Evolutionary conservation across 2,797 vertebrate species (phyloP).

Genomic region (Oreochromis grahami): DNA sequence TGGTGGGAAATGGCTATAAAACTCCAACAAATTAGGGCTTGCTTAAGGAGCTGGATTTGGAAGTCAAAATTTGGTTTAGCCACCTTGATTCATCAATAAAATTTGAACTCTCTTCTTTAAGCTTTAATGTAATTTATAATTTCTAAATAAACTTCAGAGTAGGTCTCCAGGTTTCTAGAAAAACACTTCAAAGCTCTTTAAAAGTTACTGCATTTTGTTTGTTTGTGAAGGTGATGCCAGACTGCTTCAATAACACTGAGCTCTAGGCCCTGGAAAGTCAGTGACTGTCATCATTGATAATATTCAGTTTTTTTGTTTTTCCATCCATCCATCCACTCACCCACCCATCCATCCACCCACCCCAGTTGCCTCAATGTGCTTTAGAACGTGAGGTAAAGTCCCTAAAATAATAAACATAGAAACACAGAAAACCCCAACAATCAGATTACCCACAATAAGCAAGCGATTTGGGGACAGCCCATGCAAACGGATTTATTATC

Average conservation of each 20-base stretch:
- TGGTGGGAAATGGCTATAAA: background rate
- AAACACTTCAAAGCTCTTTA: background rate
- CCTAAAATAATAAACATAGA: background rate
- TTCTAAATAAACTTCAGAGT: background rate
- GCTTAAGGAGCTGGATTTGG: background rate
- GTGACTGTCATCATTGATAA: background rate
- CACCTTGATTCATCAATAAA: background rate
- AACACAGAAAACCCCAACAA: background rate
- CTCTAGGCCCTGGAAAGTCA: background rate
- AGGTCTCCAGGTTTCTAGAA: background rate
- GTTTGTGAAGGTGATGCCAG: background rate
- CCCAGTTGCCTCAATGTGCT: background rate
- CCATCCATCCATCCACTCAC: background rate
- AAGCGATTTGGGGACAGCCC: background rate
- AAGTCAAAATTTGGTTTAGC: too few relatives aligned
- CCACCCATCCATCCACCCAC: background rate
- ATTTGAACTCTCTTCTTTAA: background rate
- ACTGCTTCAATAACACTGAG: background rate
- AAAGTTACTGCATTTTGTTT: background rate
- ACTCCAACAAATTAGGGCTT: background rate
- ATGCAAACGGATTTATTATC: background rate
- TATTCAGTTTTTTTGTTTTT: background rate
- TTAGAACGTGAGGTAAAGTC: background rate
- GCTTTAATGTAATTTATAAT: background rate
- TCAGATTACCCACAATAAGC: background rate